A percentile compares a stretch with the other conserved stretches of the same genome.
Conservation (phyloP, 2,113 vertebrate genomes). For the Actenoides hombroni region DNA sequence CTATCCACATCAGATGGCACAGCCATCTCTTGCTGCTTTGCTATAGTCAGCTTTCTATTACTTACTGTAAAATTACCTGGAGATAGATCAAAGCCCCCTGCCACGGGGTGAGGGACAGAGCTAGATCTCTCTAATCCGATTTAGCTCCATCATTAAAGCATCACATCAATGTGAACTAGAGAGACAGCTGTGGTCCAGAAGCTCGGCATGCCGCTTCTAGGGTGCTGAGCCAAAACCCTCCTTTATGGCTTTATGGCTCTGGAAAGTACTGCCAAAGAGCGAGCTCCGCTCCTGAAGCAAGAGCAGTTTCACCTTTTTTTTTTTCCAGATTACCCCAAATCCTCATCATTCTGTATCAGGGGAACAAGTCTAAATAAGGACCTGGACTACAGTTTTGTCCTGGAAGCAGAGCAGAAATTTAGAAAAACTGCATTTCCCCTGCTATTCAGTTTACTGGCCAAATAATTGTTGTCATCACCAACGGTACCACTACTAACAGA, state of each 20-base stretch:
- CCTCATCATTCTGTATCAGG: background rate
- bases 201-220: background rate
- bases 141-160: slow-evolving; percentile 24
- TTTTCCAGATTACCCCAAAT: background rate
- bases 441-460: background rate
- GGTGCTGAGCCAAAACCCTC: background rate
- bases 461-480: background rate
- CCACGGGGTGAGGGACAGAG: background rate
- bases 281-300: background rate
- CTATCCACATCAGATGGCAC: background rate
- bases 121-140: background rate
- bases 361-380: background rate
- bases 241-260: background rate
- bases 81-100: slow-evolving; percentile 15
- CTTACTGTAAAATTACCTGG: background rate
- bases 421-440: background rate
- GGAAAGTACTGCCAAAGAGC: background rate
- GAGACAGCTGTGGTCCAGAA: slow-evolving; percentile 20
- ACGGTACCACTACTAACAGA: background rate
- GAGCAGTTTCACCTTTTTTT: background rate
- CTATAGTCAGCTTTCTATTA: background rate
- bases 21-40: background rate
- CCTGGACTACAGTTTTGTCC: background rate
- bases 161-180: background rate
- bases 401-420: background rate